These are phyloP conservation scores for Plotosus lineatus DNA, from an alignment of 2,113 vertebrate species.

Conservation along the genomic window DNA sequence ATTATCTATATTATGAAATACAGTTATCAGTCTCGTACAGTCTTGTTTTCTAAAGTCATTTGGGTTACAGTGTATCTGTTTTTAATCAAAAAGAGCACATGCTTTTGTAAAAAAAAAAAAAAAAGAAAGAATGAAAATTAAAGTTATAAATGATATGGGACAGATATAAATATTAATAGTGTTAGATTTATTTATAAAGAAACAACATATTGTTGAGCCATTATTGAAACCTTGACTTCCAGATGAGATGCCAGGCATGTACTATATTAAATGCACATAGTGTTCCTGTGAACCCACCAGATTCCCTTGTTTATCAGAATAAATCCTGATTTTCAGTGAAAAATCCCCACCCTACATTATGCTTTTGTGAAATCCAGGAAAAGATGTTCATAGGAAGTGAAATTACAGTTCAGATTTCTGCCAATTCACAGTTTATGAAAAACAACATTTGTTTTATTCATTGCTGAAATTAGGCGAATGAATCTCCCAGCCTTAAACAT, in stretches of 20 bases:
- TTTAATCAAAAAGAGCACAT: too few relatives aligned
- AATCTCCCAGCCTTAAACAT: neutral
- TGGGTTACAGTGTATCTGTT: too few relatives aligned
- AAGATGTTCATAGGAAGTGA: neutral
- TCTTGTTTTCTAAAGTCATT: too few relatives aligned
- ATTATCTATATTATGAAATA: too few relatives aligned
- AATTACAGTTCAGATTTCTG: neutral
- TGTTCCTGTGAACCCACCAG: neutral
- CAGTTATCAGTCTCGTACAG: too few relatives aligned
- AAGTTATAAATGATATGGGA: too few relatives aligned
- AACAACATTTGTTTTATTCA: neutral
- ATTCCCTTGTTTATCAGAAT: neutral
- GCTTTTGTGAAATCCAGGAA: neutral
- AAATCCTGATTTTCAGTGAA: constrained; percentile 9
- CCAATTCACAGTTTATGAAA: neutral
- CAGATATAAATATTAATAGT: too few relatives aligned
- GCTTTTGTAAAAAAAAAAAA: too few relatives aligned
- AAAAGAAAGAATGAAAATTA: too few relatives aligned
- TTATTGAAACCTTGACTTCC: neutral
- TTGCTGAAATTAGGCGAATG: neutral
- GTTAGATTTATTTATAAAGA: neutral
- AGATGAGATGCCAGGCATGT: neutral
- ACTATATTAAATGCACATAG: neutral
- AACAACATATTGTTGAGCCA: neutral
- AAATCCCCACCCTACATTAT: neutral